These are phyloP conservation scores for Jordanella pulchra DNA, from an alignment of 2,797 vertebrate genomes.

Conservation along the genomic window DNA sequence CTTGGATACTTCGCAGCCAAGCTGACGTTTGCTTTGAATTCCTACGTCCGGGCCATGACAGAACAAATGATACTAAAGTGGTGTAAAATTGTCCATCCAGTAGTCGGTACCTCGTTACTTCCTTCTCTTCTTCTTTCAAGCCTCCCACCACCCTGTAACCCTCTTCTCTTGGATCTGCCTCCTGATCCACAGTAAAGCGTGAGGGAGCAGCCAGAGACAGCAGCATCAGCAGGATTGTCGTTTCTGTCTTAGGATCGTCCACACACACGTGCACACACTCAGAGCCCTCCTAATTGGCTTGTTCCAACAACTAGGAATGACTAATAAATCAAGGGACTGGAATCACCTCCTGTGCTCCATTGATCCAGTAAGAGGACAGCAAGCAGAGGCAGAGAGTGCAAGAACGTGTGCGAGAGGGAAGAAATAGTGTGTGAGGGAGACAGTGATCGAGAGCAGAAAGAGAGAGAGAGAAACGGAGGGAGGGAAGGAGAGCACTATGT, in stretches of 20 bases:
- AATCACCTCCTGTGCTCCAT: slow-evolving; percentile 55
- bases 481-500: slow-evolving; percentile 62
- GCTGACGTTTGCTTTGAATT: slow-evolving; percentile 63
- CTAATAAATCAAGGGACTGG: slow-evolving; percentile 58
- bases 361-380: slow-evolving; percentile 52
- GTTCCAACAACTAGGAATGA: slow-evolving; percentile 49
- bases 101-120: slow-evolving; percentile 21
- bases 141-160: slow-evolving; percentile 3
- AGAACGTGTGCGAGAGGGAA: slow-evolving; percentile 57
- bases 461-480: slow-evolving; percentile 11
- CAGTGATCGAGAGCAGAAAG: slow-evolving; percentile 38
- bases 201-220: slow-evolving; percentile 26
- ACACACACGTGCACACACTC: slow-evolving; percentile 19
- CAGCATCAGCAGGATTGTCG: slow-evolving; percentile 15
- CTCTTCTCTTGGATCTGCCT: slow-evolving; percentile 20
- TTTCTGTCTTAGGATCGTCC: slow-evolving; percentile 34
- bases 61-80: slow-evolving; percentile 45
- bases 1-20: slow-evolving; percentile 52
- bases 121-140: slow-evolving; percentile 5
- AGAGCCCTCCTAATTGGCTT: slow-evolving; percentile 56
- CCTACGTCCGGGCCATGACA: slow-evolving; percentile 70
- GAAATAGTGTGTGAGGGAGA: slow-evolving; percentile 41
- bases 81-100: slow-evolving; percentile 47
- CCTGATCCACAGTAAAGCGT: slow-evolving; percentile 48
- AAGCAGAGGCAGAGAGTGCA: slow-evolving; percentile 49